These are phyloP conservation scores for Macrotrachela quadricornifera DNA, from an alignment of 1,140 invertebrate species.

Conservation along the genomic window DNA sequence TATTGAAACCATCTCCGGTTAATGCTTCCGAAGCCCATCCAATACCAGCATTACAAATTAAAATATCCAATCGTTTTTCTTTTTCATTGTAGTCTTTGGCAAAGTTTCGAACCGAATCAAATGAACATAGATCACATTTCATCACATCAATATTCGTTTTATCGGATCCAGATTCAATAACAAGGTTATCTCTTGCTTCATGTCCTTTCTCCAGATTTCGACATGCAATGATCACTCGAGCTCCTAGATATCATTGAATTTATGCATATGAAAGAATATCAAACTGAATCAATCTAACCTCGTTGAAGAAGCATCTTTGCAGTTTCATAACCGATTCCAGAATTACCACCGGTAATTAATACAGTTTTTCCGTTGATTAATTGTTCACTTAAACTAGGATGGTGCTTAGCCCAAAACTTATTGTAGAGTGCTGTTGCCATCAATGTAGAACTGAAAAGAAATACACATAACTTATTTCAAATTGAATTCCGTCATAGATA, in stretches of 20 bases:
- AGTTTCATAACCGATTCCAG: slow-evolving; percentile 4
- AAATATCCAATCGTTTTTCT: slow-evolving; percentile 45
- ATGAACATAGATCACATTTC: slow-evolving; percentile 15
- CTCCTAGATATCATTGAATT: slow-evolving; percentile 30
- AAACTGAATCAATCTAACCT: background rate
- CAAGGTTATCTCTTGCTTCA: slow-evolving; percentile 33
- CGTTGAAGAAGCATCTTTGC: slow-evolving; percentile 42
- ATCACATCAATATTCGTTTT: slow-evolving; percentile 11
- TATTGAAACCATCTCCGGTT: too few species aligned
- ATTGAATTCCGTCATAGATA: too few species aligned
- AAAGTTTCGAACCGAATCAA: slow-evolving; percentile 17
- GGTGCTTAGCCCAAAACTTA: too few species aligned
- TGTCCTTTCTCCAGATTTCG: slow-evolving; percentile 33
- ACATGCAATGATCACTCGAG: slow-evolving; percentile 50
- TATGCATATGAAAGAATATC: background rate
- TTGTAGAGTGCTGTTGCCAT: too few species aligned
- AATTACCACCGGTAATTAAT: slow-evolving; percentile 1
- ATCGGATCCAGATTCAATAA: slow-evolving; percentile 28
- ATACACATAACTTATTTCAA: too few species aligned
- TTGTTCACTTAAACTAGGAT: too few species aligned
- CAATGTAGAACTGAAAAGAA: too few species aligned
- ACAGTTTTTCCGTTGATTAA: background rate
- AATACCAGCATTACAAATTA: slow-evolving; percentile 27
- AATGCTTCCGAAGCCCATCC: slow-evolving; percentile 7
- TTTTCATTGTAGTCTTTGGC: slow-evolving; percentile 33